phyloP scores from a whole-genome alignment of 2,888 invertebrate genomes.

The Eristalis intricaria region DNA sequence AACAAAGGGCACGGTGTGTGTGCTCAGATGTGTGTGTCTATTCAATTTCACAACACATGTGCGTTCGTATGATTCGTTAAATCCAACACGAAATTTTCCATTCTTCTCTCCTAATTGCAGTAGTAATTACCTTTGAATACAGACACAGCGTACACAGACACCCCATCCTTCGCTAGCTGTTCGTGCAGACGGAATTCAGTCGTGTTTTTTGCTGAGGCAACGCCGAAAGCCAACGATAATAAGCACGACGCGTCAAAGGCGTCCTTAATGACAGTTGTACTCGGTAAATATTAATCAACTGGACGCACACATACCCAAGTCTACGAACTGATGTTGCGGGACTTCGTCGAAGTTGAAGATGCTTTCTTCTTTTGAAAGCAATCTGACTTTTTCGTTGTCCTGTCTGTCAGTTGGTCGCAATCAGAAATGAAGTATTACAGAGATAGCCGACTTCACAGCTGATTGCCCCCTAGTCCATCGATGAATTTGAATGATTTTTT shows the following conservation, averaged over 20 bases:
- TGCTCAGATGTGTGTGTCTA: background rate
- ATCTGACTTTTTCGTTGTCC: too few species aligned
- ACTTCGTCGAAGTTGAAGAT: constrained; percentile 13
- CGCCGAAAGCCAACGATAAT: background rate
- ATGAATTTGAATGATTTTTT: too few species aligned
- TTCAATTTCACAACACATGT: background rate
- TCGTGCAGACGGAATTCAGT: constrained; percentile 11
- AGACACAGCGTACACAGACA: background rate
- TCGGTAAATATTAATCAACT: constrained; percentile 49
- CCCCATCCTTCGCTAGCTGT: background rate
- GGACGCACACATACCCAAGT: constrained; percentile 27
- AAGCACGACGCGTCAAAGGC: constrained; percentile 17
- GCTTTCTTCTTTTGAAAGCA: background rate
- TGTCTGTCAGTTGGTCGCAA: too few species aligned
- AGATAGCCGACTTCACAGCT: too few species aligned
- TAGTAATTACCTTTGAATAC: constrained; percentile 22
- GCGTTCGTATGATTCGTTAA: background rate
- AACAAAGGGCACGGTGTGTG: background rate
- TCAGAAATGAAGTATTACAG: too few species aligned
- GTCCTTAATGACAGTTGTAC: constrained; percentile 42
- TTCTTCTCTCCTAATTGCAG: constrained; percentile 36
- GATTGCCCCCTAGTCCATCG: too few species aligned
- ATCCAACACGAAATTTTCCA: constrained; percentile 4
- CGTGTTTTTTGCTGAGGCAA: background rate
- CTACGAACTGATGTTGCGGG: constrained; percentile 20